Evolutionary conservation across 2,888 invertebrate species (phyloP), one percentile per base, ranked within the genome.

Genomic region (Monoplex corrugatus): DNA sequence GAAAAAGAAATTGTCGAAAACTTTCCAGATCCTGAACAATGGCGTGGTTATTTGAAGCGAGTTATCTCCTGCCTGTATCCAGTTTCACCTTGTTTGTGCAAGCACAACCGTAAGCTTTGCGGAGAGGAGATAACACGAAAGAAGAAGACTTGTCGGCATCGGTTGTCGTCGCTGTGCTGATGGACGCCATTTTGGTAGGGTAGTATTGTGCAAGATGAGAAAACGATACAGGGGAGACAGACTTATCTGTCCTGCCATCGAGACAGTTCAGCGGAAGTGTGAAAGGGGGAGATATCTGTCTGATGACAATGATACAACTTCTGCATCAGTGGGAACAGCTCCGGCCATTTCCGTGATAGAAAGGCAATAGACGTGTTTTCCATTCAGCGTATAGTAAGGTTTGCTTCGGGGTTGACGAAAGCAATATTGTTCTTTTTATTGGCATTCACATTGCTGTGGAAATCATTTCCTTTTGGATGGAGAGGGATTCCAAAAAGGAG

Each of bases 221-320:
- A n/a, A 38, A 35, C 32, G 86, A 86, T 86, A 86, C 86, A 86
- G 16, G n/a, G n/a, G n/a, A n/a, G 38, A 44, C 1, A 80, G 63
- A 68, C n/a, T 68, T 83, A 88, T 88, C 88, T 40, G n/a, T 68
- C 2, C 44, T 80, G 43, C 82, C 82, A 88, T 88, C 87, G 50
- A 45, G 63, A 40, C 63, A 45, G 57, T 35, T 50, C 32, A 32
- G 68, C 68, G 88, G 88, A 88, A 83, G 83, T 88, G 88, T 88
- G 88, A 57, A 88, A 88, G 80, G 82, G 32, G 32, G 83, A n/a
- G 88, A 88, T 88, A 87, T n/a, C 5, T 40, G 1, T 10, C 28
- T 44, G 78, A 80, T 87, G 87, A 78, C 13, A 38, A 50, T 35
- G 87, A 87, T 87, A 80, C 45, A 57, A 35, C 50, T 63, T n/a